Percentiles rank a stretch among this genome's conserved stretches.
These are phyloP conservation scores for Atta colombica DNA, from an alignment of 1,140 invertebrate genomes.

Conservation along the genomic window DNA sequence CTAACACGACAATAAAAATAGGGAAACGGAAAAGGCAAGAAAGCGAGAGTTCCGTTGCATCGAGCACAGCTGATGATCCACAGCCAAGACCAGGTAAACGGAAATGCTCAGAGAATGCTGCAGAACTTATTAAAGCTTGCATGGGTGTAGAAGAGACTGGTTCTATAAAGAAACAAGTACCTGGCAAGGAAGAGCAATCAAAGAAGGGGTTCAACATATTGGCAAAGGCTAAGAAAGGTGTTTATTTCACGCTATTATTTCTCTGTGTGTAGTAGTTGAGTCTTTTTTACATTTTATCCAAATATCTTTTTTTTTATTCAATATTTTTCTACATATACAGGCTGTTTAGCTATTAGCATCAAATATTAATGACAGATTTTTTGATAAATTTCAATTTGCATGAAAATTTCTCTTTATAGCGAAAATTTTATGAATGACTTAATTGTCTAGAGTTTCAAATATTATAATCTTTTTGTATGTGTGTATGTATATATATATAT, in stretches of 20 bases:
- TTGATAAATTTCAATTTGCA: slow-evolving; percentile 44
- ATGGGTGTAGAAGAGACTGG: slow-evolving; percentile 89
- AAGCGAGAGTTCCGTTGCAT: slow-evolving; percentile 91
- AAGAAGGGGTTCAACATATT: slow-evolving; percentile 86
- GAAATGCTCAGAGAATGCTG: slow-evolving; percentile 90
- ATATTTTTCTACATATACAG: slow-evolving; percentile 49
- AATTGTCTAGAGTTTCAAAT: slow-evolving; percentile 3
- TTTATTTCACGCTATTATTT: slow-evolving; percentile 72
- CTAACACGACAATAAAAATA: slow-evolving; percentile 80
- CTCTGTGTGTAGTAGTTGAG: slow-evolving; percentile 60
- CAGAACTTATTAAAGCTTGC: slow-evolving; percentile 90
- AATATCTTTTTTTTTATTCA: slow-evolving; percentile 42
- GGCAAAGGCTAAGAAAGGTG: slow-evolving; percentile 86
- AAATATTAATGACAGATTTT: slow-evolving; percentile 50
- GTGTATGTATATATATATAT: background rate
- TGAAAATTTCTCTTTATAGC: slow-evolving; percentile 39
- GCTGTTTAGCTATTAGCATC: slow-evolving; percentile 54
- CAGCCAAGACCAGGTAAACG: slow-evolving; percentile 88
- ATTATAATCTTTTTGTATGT: background rate
- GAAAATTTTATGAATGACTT: slow-evolving; percentile 39
- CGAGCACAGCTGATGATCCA: slow-evolving; percentile 88
- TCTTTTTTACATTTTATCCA: slow-evolving; percentile 43
- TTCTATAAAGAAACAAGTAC: slow-evolving; percentile 84
- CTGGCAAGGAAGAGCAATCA: slow-evolving; percentile 84
- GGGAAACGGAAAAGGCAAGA: slow-evolving; percentile 92